Base-by-base conservation (phyloP, 2,113 vertebrate genomes). In the Hyaena hyaena region DNA sequence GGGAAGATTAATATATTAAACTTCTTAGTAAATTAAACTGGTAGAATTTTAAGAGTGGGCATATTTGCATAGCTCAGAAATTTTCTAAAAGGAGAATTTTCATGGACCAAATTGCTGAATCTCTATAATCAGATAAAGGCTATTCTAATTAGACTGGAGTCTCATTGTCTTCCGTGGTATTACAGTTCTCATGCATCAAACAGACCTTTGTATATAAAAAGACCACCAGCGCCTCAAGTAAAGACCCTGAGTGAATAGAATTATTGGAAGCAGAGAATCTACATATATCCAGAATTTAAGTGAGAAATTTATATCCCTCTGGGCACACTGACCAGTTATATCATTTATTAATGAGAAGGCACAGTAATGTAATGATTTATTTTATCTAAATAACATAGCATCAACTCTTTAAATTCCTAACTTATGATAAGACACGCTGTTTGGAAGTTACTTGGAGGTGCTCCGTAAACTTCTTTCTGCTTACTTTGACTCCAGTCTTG, bases 1-100 rank as follows among this genome's bases (percentile, higher is more conserved):
- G 65, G 15, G 48, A 95, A 80, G 58, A 94, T 84, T 87, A 88
- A 82, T 71, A 68, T 61, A 89, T 82, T 90, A 79, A 92, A 74
- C 26, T 55, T 87, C 14, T 50, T 74, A 71, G 63, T 71, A 95
- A 96, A 87, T 89, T 66, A 82, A 90, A 92, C 21, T 89, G 53
- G 11, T 93, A 1, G n/a, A 89, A 10, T 87, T 92, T 96, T 68
- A 91, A 39, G 35, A 90, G 50, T 92, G 15, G 48, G 0, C 45
- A 82, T 96, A 91, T 73, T 94, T 90, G 45, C 48, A 77, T 65
- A 31, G 11, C 87, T 94, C 43, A 84, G 43, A 88, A 69, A 71
- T 66, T 90, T 88, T 77, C 31, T 84, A 85, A 53, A 68, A 48
- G 48, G 63, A 86, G 23, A 39, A 16, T 65, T 90, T 95, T 81